Evolutionary conservation across 2,113 vertebrate genomes (phyloP).

Genomic region (Rallus limicola): DNA sequence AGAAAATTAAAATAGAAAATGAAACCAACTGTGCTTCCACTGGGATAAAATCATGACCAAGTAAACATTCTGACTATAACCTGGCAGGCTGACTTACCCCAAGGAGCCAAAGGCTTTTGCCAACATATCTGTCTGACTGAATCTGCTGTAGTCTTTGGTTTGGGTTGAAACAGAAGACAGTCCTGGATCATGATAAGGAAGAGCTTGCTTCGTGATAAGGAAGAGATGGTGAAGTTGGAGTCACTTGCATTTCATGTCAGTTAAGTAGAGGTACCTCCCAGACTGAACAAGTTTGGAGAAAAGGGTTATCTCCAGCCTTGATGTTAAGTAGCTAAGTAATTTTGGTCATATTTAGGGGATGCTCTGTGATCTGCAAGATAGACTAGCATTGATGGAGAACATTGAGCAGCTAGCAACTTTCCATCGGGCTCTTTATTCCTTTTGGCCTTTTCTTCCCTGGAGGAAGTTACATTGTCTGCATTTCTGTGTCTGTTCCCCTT

Average conservation of each 20-base stretch:
- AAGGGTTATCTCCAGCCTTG: not conserved
- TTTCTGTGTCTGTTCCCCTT: not conserved
- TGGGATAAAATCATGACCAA: not conserved
- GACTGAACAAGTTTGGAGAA: not conserved
- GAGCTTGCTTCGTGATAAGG: no score
- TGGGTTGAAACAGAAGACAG: not conserved
- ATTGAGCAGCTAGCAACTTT: not conserved
- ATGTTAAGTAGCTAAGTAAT: not conserved
- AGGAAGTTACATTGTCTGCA: not conserved
- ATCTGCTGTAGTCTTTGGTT: not conserved
- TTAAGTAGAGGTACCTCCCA: not conserved
- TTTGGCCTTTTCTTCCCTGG: not conserved
- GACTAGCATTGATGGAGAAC: not conserved
- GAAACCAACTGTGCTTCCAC: not conserved
- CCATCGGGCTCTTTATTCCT: not conserved
- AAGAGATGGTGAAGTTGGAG: not conserved
- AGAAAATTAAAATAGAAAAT: not conserved
- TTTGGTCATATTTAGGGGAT: not conserved
- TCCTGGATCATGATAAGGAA: not conserved
- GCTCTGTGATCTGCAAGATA: not conserved
- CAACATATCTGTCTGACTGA: not conserved
- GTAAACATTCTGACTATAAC: not conserved
- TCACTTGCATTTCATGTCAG: not conserved
- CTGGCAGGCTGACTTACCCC: not conserved
- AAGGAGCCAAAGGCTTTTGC: not conserved